These are phyloP conservation scores for Phyllotis vaccarum DNA, from an alignment of 2,797 vertebrate genomes.

Conservation along the genomic window DNA sequence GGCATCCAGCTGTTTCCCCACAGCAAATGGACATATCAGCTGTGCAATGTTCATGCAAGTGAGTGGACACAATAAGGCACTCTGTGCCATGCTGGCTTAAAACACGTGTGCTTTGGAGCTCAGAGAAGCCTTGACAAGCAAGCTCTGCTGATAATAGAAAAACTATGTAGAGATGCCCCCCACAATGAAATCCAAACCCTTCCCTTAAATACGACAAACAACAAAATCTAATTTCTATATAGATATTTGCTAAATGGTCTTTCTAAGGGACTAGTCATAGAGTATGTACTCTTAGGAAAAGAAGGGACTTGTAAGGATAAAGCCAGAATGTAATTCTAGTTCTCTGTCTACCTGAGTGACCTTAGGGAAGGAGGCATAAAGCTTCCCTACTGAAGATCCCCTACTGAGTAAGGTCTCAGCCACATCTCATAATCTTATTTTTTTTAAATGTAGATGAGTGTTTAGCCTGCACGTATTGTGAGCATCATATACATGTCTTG, in stretches of 20 bases:
- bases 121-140: constrained; percentile 79
- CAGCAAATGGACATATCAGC: constrained; percentile 92
- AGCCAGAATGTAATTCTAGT: background rate
- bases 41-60: constrained; percentile 86
- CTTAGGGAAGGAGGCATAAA: background rate
- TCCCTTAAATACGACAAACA: background rate
- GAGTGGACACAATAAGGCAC: constrained; percentile 86
- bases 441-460: background rate
- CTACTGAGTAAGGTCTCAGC: background rate
- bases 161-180: constrained; percentile 82
- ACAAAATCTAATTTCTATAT: background rate
- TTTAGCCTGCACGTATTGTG: background rate
- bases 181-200: background rate
- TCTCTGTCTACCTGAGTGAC: background rate
- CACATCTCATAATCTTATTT: background rate
- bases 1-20: constrained; percentile 89
- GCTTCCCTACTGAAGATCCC: background rate
- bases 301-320: background rate
- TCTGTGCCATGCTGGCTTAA: constrained; percentile 85
- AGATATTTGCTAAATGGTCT: constrained; percentile 19
- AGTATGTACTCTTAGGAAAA: background rate
- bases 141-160: constrained; percentile 83
- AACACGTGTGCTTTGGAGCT: constrained; percentile 83
- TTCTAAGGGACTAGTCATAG: background rate
- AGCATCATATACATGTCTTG: background rate